Percentiles rank a stretch among this genome's conserved stretches.
Conservation (phyloP, 2,888 invertebrate genomes). For the Noctua janthina region DNA sequence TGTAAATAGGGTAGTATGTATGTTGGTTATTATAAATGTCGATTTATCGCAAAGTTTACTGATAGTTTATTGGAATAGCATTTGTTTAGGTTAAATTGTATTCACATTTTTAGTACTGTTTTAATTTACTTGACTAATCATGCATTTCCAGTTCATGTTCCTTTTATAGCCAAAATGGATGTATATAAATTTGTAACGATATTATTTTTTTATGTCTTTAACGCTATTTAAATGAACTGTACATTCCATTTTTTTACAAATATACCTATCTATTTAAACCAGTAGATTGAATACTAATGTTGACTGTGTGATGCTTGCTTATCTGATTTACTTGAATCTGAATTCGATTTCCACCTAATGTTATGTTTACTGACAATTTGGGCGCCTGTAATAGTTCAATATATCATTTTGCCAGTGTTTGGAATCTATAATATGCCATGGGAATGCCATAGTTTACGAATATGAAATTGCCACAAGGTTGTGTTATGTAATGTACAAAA, state of each 20-base stretch:
- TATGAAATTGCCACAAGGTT: slow-evolving; percentile 86
- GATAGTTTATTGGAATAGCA: slow-evolving; percentile 66
- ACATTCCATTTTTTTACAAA: slow-evolving; percentile 80
- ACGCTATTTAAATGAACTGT: slow-evolving; percentile 71
- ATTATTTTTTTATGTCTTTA: slow-evolving; percentile 55
- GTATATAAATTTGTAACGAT: slow-evolving; percentile 60
- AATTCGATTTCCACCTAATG: slow-evolving; percentile 28
- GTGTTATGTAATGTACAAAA: slow-evolving; percentile 88
- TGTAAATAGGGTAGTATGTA: slow-evolving; percentile 62
- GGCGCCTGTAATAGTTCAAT: slow-evolving; percentile 75
- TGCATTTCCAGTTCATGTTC: slow-evolving; percentile 77
- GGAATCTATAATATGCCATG: slow-evolving; percentile 70
- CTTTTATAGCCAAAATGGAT: slow-evolving; percentile 74
- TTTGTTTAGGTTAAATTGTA: slow-evolving; percentile 61
- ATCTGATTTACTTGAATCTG: slow-evolving; percentile 31
- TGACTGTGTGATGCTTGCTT: slow-evolving; percentile 44
- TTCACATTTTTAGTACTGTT: slow-evolving; percentile 55
- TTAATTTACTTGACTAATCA: slow-evolving; percentile 61
- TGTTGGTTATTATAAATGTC: slow-evolving; percentile 5
- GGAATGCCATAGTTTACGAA: slow-evolving; percentile 84
- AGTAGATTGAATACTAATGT: slow-evolving; percentile 29
- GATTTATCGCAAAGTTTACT: slow-evolving; percentile 30
- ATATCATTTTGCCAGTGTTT: slow-evolving; percentile 61
- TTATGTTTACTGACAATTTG: slow-evolving; percentile 39
- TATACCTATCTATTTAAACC: slow-evolving; percentile 45